Evolutionary conservation across 2,888 invertebrate species (phyloP), one percentile per base, ranked within the genome.

Genomic region (Orchesella flavescens): DNA sequence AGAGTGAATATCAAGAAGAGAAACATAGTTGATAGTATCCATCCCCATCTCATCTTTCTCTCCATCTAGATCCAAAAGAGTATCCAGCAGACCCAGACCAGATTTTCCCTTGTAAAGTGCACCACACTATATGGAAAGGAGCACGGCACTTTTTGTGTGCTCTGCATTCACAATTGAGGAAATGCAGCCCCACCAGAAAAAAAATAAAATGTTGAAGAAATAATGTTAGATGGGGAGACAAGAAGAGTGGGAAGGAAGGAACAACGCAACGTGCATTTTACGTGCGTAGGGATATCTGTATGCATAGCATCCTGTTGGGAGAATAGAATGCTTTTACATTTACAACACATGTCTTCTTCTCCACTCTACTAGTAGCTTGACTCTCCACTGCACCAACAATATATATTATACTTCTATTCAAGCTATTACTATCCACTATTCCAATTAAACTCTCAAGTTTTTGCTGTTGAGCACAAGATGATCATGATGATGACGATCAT

Each of bases 181-280:
- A 73, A 66, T 80, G 80, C 80, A 80, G 24, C 59, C 19, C 23
- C 23, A 49, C 34, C 57, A 74, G 61, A 57, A 53, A 21, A 23
- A 57, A 69, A 24, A 59, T 17, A 2, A 68, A 9, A 12, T 13
- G 24, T 10, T 9, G 13, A 59, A 17, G n/a, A 59, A 59, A 59
- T 61, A 49, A 65, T 53, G 17, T 21, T 63, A 10, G 43, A 24
- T 34, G 21, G 55, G n/a, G 65, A 34, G n/a, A n/a, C n/a, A n/a
- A n/a, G n/a, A n/a, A 23, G 12, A 49, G 23, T 59, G 17, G 23
- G 66, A 53, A 71, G 19, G 55, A 19, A n/a, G 19, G 19, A 21
- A 53, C 53, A 79, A 80, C 80, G 73, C 80, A 80, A 80, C 68
- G 73, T 80, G 80, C 80, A 80, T 66, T 74, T 80, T 80, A 80